These are phyloP conservation scores for Tipula unca DNA, from an alignment of 2,888 invertebrate species.

Conservation along the genomic window DNA sequence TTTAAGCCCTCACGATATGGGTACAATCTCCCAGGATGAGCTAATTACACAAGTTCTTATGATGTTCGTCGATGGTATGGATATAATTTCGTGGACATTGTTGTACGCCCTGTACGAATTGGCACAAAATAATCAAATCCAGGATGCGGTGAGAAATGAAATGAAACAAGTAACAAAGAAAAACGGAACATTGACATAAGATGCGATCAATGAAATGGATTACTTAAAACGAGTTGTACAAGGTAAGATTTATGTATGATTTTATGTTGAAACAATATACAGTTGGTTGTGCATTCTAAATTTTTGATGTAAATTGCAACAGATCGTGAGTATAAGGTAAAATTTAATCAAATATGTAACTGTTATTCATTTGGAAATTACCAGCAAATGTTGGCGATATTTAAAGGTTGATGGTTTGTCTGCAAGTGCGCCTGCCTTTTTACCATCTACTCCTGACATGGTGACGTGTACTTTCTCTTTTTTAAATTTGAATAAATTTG, in stretches of 20 bases:
- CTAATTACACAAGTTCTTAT: slow-evolving; percentile 42
- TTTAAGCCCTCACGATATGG: background rate
- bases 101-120: slow-evolving; percentile 38
- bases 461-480: no score
- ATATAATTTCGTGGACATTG: slow-evolving; percentile 42
- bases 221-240: slow-evolving; percentile 40
- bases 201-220: slow-evolving; percentile 37
- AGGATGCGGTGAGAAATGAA: slow-evolving; percentile 35
- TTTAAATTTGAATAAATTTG: no score
- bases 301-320: no score
- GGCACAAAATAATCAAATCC: slow-evolving; percentile 39
- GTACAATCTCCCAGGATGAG: slow-evolving; percentile 10
- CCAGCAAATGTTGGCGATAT: no score
- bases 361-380: no score
- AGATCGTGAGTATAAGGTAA: no score
- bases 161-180: slow-evolving; percentile 33
- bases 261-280: no score
- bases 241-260: slow-evolving; percentile 30
- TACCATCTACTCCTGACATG: no score
- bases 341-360: no score
- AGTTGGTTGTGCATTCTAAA: no score
- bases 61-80: slow-evolving; percentile 43
- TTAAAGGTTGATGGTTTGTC: no score
- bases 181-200: slow-evolving; percentile 37
- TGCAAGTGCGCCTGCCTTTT: no score